Conservation (phyloP, 2,888 invertebrate species). For the Tigriopus californicus region DNA sequence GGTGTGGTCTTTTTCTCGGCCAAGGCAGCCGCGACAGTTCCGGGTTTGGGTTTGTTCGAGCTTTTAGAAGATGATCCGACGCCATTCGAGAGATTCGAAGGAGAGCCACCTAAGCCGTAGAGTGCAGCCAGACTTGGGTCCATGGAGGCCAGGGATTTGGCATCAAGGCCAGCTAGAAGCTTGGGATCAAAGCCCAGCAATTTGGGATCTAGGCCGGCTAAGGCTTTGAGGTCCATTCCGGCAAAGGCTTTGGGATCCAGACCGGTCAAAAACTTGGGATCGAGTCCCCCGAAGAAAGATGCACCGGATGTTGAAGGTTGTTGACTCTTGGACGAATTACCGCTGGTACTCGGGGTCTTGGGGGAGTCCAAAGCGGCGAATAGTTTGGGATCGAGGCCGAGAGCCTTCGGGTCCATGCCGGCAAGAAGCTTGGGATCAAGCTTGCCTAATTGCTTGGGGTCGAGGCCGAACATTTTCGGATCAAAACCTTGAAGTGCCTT, state of each 20-base stretch:
- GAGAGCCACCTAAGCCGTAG: slow-evolving; percentile 10
- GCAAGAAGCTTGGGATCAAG: slow-evolving; percentile 16
- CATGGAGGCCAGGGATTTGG: slow-evolving; percentile 17
- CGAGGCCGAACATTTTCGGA: slow-evolving; percentile 19
- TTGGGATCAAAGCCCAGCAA: slow-evolving; percentile 17
- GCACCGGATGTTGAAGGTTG: not conserved
- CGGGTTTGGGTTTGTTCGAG: slow-evolving; percentile 9
- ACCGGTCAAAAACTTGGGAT: slow-evolving; percentile 10
- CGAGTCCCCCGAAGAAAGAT: slow-evolving; percentile 4
- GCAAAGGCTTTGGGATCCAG: slow-evolving; percentile 19
- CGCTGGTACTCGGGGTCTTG: not conserved
- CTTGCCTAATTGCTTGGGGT: slow-evolving; percentile 18
- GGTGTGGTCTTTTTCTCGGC: slow-evolving; percentile 9
- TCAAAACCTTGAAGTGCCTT: slow-evolving; percentile 32
- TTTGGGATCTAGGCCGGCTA: slow-evolving; percentile 16
- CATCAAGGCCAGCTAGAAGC: slow-evolving; percentile 18
- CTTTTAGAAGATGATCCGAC: not conserved
- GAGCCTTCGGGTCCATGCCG: slow-evolving; percentile 11
- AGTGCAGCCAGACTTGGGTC: slow-evolving; percentile 16
- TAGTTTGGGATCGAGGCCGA: slow-evolving; percentile 13
- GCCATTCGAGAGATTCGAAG: not conserved
- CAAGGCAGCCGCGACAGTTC: slow-evolving; percentile 14
- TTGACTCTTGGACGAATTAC: not conserved
- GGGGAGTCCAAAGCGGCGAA: not conserved
- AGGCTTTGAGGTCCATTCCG: slow-evolving; percentile 16